Conservation (phyloP, 2,888 invertebrate genomes). For the Pterostichus madidus region DNA sequence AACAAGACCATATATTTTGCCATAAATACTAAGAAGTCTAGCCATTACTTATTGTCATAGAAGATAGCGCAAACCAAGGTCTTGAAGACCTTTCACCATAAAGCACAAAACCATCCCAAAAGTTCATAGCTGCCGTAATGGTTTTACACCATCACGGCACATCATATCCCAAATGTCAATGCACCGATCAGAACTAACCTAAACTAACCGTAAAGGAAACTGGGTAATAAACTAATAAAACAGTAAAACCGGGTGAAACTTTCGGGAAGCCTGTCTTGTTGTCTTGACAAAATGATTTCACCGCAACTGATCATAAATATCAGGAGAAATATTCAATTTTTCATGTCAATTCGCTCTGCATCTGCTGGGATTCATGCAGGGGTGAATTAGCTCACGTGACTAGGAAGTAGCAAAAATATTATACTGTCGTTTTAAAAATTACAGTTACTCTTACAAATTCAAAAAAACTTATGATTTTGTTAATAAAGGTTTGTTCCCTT, state of each 20-base stretch:
- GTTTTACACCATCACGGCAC: constrained; percentile 34
- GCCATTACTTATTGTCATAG: constrained; percentile 22
- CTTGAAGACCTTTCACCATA: constrained; percentile 29
- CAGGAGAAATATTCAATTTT: constrained; percentile 69
- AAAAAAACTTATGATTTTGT: too few relatives aligned
- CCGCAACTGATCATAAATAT: constrained; percentile 33
- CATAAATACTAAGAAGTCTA: constrained; percentile 47
- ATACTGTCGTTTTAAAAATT: too few relatives aligned
- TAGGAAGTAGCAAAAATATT: too few relatives aligned
- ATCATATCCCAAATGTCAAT: constrained; percentile 10
- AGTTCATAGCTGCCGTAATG: constrained; percentile 39
- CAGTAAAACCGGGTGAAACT: constrained; percentile 31
- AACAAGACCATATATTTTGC: constrained; percentile 38
- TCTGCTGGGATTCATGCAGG: constrained; percentile 69
- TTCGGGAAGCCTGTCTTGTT: constrained; percentile 19
- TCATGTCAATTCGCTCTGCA: constrained; percentile 70
- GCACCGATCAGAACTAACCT: background rate
- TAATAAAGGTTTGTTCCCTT: too few relatives aligned
- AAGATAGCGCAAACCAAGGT: constrained; percentile 30
- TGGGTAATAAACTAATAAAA: constrained; percentile 47
- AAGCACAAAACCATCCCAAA: constrained; percentile 17
- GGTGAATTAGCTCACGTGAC: too few relatives aligned
- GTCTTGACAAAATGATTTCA: constrained; percentile 37
- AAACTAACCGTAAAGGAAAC: constrained; percentile 13
- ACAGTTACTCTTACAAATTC: too few relatives aligned